Base-by-base conservation (phyloP, 1,140 invertebrate species). In the Psilanteris sp. region DNA sequence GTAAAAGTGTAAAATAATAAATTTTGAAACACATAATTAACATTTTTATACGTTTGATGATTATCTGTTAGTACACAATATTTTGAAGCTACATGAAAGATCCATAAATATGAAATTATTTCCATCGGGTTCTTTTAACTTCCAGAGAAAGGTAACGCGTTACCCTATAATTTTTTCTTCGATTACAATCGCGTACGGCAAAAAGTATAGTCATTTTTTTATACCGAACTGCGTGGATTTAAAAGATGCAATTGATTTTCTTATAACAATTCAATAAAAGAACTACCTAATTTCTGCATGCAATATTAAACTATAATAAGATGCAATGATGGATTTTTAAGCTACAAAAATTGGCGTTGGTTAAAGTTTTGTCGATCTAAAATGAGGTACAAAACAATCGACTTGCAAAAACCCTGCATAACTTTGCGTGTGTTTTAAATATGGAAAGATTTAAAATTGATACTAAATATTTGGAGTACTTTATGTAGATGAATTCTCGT, bases 131-230 rank as follows among this genome's bases (percentile, higher is more conserved):
- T 52, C 10, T 3, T 24, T 27, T 29, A 20, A 24, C 10, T 16
- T 57, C 44, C 37, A 13, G 1, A 5, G 13, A 27, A 36, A 61
- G 29, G 18, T 16, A 24, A 46, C 37, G 36, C 18, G n/a, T 2
- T 16, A 37, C 41, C 43, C 41, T 61, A 32, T 37, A 61, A 61
- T 59, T 61, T 61, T 46, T 34, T 61, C 9, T 36, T 20, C 34
- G 55, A 61, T 61, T 46, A 15, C 20, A 3, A 46, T 61, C 55
- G 13, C 3, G 9, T 6, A 36, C 32, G 37, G 27, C 27, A 15
- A 44, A 48, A 41, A 62, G 48, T 39, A 62, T 50, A 43, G 3
- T 14, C 34, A 5, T 13, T 37, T 9, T 48, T 39, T 39, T 5
- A n/a, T 15, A 14, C 24, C 9, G 9, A 4, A 8, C 22, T 41